These are phyloP conservation scores for Myrmecophaga tridactyla DNA, from an alignment of 2,113 vertebrate genomes.

Conservation along the genomic window DNA sequence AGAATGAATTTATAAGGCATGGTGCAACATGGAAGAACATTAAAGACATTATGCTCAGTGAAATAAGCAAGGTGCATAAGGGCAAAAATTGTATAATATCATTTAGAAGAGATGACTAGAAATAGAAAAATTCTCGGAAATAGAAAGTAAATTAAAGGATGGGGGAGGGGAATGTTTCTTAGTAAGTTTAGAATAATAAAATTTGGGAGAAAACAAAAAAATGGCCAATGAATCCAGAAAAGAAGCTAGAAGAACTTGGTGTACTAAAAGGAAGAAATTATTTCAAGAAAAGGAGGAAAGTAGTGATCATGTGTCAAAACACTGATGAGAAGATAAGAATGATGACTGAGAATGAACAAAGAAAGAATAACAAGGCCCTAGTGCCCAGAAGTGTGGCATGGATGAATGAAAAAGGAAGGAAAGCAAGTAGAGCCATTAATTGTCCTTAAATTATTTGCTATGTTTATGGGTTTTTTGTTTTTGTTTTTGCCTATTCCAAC, in stretches of 20 bases:
- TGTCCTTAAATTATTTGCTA: background rate
- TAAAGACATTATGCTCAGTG: too few relatives aligned
- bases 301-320: background rate
- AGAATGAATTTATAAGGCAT: too few relatives aligned
- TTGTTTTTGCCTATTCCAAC: background rate
- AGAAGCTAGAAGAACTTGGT: background rate
- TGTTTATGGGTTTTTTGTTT: background rate
- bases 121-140: too few relatives aligned
- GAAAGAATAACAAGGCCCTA: background rate
- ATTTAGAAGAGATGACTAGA: too few relatives aligned
- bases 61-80: too few relatives aligned
- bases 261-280: constrained; percentile 2
- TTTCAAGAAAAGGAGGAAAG: background rate
- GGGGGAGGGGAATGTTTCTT: too few relatives aligned
- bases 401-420: background rate
- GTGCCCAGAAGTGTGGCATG: background rate
- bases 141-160: too few relatives aligned
- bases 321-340: background rate
- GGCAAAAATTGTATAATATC: too few relatives aligned
- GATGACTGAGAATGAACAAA: background rate
- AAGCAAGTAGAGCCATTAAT: background rate
- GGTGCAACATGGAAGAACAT: too few relatives aligned
- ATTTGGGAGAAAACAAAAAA: background rate
- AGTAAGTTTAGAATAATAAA: too few relatives aligned
- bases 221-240: background rate